Evolutionary conservation across 2,888 invertebrate species (phyloP), one percentile per base, ranked within the genome.

Genomic region (Cantharis rufa): DNA sequence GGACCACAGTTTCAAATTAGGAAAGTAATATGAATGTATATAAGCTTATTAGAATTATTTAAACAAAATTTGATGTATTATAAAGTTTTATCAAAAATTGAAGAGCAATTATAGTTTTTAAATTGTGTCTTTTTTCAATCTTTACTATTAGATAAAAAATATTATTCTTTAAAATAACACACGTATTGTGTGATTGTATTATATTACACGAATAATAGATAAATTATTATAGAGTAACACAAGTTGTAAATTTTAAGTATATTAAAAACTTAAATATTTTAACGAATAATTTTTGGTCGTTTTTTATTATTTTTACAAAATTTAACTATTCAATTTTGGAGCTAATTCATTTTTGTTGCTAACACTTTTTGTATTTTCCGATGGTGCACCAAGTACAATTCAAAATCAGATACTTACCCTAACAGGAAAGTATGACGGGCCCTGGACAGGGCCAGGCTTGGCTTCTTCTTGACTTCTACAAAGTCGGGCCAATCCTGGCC

Each of bases 191-290:
- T 70, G 72, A 62, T 64, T 74, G 74, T 74, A 69, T 74, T 77
- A 70, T 70, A 77, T 27, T 27, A 70, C 70, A 74, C 70, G 74
- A 74, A 77, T 77, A 48, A 48, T 48, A 48, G 48, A 48, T 48
- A 73, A 73, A 62, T 68, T 73, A 75, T 77, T 72, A 27, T 76
- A 76, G 76, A 48, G 69, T 76, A 70, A 73, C 70, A 77, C 70
- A 32, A 73, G 63, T 68, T 77, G 73, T 77, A 77, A 77, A 72
- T 70, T 77, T 72, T 70, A 73, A 73, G 62, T 64, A 73, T 77
- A 73, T 66, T 77, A 77, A 77, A 73, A 70, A 70, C 64, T 72
- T 72, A 70, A 73, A 70, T 73, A 77, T 73, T 77, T 77, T 73
- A 77, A 75, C 70, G 73, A 76, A 77, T 72, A 76, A 76, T 70